Evolutionary conservation across 2,797 vertebrate species (phyloP).

Genomic region (Antrozous pallidus): DNA sequence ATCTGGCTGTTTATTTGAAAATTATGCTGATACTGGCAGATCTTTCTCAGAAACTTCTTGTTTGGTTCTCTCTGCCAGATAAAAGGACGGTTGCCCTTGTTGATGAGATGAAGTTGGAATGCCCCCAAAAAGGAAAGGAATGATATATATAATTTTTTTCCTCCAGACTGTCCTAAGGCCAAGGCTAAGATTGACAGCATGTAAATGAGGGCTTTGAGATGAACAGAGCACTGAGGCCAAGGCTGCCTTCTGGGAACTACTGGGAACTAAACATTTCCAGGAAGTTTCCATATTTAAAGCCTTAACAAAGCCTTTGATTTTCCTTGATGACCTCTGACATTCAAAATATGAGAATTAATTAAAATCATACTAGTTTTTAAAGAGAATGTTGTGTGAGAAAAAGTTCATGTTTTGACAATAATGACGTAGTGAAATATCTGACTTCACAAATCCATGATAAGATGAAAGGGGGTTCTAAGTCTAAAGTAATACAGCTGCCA

Average conservation of each 20-base stretch:
- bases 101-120: not conserved
- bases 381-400: not conserved
- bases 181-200: not conserved
- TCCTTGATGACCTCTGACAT: not conserved
- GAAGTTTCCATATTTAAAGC: not conserved
- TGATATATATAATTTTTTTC: not conserved
- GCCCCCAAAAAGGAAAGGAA: not conserved
- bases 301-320: not conserved
- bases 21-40: not conserved
- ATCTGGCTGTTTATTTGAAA: not conserved
- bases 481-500: not conserved
- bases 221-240: not conserved
- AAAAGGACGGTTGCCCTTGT: not conserved
- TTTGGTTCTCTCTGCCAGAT: not conserved
- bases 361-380: not conserved
- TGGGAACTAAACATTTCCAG: not conserved
- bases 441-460: not conserved
- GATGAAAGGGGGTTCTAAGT: not conserved
- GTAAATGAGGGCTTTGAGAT: not conserved
- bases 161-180: not conserved
- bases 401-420: not conserved
- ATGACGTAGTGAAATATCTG: not conserved
- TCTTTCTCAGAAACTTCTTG: not conserved
- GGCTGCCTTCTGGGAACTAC: not conserved
- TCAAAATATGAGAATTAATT: not conserved